Conservation (phyloP, 2,113 vertebrate species). For the Scalopus aquaticus region DNA sequence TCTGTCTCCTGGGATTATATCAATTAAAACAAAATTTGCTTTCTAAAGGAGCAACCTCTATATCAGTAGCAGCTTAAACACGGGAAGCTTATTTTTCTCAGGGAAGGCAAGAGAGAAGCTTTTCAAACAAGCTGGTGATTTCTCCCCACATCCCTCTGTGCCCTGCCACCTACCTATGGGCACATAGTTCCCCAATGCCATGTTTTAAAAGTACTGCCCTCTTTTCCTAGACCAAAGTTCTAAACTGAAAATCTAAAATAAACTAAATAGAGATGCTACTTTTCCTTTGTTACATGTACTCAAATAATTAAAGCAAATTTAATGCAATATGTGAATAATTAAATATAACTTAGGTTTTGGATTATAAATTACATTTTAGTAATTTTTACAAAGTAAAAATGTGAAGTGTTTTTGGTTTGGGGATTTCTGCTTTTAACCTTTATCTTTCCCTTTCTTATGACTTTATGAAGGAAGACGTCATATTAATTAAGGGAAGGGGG, state of each 20-base stretch:
- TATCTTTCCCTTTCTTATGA: not conserved
- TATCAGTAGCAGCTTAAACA: not conserved
- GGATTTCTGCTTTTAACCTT: not conserved
- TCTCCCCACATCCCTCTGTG: too few species aligned
- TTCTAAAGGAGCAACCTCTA: not conserved
- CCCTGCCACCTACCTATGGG: not conserved
- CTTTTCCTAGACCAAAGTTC: not conserved
- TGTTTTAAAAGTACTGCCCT: not conserved
- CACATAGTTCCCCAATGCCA: fast-evolving
- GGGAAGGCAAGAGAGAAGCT: not conserved
- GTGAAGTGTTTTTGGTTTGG: not conserved
- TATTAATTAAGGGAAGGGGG: not conserved
- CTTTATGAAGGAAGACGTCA: not conserved
- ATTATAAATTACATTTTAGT: not conserved
- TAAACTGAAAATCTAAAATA: not conserved
- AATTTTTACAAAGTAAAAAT: not conserved
- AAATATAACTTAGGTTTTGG: not conserved
- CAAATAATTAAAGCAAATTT: not conserved
- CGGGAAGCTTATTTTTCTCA: not conserved
- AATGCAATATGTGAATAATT: not conserved
- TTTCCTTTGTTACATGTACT: not conserved
- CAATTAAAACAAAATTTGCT: not conserved
- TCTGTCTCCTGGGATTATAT: too few species aligned
- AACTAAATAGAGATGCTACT: not conserved
- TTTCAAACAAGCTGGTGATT: not conserved